Evolutionary conservation across 2,113 vertebrate genomes (phyloP), one percentile per base, ranked within the genome.

Genomic region (Callocephalon fimbriatum): DNA sequence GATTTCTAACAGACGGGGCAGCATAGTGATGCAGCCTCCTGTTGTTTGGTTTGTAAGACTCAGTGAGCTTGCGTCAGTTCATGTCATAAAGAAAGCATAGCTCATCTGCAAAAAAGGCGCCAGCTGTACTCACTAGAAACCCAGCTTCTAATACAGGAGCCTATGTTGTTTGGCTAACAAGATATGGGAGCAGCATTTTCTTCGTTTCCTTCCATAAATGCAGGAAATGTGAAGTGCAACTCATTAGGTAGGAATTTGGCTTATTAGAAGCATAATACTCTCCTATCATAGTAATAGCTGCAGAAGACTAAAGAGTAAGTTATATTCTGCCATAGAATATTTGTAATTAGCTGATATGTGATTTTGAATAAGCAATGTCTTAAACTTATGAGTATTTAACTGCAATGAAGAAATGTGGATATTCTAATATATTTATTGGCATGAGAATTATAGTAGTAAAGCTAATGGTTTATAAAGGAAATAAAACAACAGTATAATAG

Each of bases 361-460:
- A 80, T 86, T 88, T 83, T 80, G 51, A 76, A 48, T 50, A 83
- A 90, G 1, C 13, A 79, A 48, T 31, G 19, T 53, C 44, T 90
- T 86, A 90, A 92, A 62, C 61, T 77, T 74, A 75, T 35, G 66
- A 44, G 35, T 71, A 78, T 77, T 90, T 68, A 78, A 72, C 44
- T 44, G 18, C 47, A 88, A 90, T 35, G 32, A 71, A 71, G 31
- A 86, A 72, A 70, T 80, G 17, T 19, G 48, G 6, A 51, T 90
- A 90, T 61, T 73, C 12, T 53, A 71, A 17, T 47, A 44, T 14
- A 37, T 83, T 88, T 76, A 76, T 79, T 90, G 53, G 5, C 31
- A 44, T 53, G 31, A 86, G 91, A 85, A 90, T 21, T 56, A 32
- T 29, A 37, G 26, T 65, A 88, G 71, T 75, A 85, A 87, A 88